Conservation (phyloP, 2,888 invertebrate species). For the Scaeva pyrastri region DNA sequence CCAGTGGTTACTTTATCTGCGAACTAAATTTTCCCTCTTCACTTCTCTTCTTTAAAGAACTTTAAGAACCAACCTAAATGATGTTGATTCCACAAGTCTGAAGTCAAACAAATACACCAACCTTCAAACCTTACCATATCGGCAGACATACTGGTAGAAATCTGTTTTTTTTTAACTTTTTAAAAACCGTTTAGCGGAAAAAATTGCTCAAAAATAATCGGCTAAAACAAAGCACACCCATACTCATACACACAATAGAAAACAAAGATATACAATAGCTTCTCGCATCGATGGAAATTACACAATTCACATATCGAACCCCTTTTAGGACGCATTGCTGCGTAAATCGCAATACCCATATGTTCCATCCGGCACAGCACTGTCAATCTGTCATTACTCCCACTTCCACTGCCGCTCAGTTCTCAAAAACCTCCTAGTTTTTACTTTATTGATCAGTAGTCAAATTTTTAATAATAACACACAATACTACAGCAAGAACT, state of each 20-base stretch:
- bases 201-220: slow-evolving; percentile 38
- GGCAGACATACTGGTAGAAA: neutral
- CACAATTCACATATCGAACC: slow-evolving; percentile 25
- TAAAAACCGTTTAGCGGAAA: slow-evolving; percentile 36
- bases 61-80: no score
- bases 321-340: slow-evolving; percentile 57
- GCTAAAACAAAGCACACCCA: slow-evolving; percentile 59
- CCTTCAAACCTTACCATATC: no score
- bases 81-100: no score
- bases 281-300: slow-evolving; percentile 45
- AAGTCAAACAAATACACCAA: no score
- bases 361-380: slow-evolving; percentile 67
- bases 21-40: no score
- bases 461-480: slow-evolving; percentile 65
- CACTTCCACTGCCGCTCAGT: neutral
- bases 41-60: no score
- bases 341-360: slow-evolving; percentile 63
- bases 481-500: slow-evolving; percentile 36
- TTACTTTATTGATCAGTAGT: slow-evolving; percentile 57
- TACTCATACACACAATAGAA: slow-evolving; percentile 7
- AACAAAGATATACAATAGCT: slow-evolving; percentile 42
- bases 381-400: slow-evolving; percentile 54
- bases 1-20: no score
- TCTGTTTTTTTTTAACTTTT: neutral
- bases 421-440: neutral